phyloP scores from a whole-genome alignment of 1,140 invertebrate species.

The Sminthurides bifidus region DNA sequence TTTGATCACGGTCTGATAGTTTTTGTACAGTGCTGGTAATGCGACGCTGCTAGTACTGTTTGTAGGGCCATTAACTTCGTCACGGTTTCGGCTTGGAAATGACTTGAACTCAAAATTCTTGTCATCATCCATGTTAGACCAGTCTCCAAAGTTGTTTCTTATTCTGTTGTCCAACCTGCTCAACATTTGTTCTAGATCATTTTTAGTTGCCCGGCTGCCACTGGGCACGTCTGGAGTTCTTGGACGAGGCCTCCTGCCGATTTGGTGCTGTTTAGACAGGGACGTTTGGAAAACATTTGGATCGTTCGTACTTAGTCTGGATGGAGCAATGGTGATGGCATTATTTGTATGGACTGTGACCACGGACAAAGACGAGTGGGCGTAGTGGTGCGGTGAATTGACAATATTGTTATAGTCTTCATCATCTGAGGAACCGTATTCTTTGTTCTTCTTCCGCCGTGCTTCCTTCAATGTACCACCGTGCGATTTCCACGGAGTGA shows the following conservation, averaged over 20 bases:
- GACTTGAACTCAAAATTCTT: constrained; percentile 1
- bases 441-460: no score
- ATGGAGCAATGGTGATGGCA: constrained; percentile 19
- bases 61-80: no score
- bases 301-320: constrained; percentile 2
- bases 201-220: no score
- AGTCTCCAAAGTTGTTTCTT: constrained; percentile 16
- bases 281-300: constrained; percentile 16
- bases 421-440: no score
- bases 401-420: no score
- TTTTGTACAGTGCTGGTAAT: neutral
- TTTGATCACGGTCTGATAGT: neutral
- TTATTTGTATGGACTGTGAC: constrained; percentile 9
- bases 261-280: no score
- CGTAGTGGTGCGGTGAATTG: neutral
- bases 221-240: neutral
- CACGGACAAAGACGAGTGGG: neutral
- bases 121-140: constrained; percentile 10
- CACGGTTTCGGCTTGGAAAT: no score
- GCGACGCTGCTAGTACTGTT: no score
- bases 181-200: no score
- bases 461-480: no score
- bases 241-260: neutral
- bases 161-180: constrained; percentile 11
- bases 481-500: no score